A percentile compares a stretch with the other conserved stretches of the same genome.
Evolutionary conservation across 1,140 invertebrate species (phyloP).

Genomic region (Drosophila lacteicornis): DNA sequence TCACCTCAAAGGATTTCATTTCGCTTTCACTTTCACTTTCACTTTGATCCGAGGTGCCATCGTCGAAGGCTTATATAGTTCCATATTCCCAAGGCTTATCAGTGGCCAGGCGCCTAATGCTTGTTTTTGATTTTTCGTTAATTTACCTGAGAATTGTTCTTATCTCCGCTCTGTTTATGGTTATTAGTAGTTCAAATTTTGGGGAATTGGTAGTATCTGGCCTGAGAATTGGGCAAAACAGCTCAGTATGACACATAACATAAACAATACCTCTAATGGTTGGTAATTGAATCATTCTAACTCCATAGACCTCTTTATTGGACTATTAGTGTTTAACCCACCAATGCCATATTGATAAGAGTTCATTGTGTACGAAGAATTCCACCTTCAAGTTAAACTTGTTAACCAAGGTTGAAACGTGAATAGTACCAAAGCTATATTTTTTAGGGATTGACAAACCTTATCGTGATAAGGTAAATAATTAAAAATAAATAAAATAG

Average conservation of each 20-base stretch:
- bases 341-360: slow-evolving; percentile 42
- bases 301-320: slow-evolving; percentile 16
- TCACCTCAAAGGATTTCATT: slow-evolving; percentile 37
- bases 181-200: slow-evolving; percentile 47
- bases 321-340: slow-evolving; percentile 8
- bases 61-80: slow-evolving; percentile 57
- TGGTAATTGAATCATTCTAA: slow-evolving; percentile 41
- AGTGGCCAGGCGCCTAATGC: slow-evolving; percentile 12
- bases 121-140: slow-evolving; percentile 49
- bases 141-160: slow-evolving; percentile 29
- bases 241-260: slow-evolving; percentile 45
- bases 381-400: not conserved
- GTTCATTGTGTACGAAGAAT: slow-evolving; percentile 21
- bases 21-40: slow-evolving; percentile 42
- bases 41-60: slow-evolving; percentile 15
- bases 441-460: no score
- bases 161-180: slow-evolving; percentile 54
- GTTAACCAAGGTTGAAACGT: slow-evolving; percentile 26
- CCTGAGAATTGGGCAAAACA: slow-evolving; percentile 37
- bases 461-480: no score
- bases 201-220: slow-evolving; percentile 50
- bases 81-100: slow-evolving; percentile 40
- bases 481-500: not conserved
- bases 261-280: slow-evolving; percentile 16
- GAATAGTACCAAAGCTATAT: not conserved